Evolutionary conservation across 1,140 invertebrate genomes (phyloP), one percentile per base, ranked within the genome.

Genomic region (Littorina saxatilis): DNA sequence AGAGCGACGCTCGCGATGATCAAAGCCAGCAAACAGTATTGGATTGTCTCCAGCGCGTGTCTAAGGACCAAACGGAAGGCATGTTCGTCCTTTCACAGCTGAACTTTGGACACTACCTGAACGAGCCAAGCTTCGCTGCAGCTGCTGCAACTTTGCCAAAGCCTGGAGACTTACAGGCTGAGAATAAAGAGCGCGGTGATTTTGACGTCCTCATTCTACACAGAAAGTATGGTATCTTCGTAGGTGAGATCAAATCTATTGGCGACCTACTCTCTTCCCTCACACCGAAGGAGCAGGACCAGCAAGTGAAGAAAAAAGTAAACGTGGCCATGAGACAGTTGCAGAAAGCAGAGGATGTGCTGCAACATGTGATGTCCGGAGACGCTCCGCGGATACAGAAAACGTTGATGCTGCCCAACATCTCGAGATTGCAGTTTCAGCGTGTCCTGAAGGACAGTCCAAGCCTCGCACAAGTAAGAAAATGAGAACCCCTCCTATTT

Each of bases 151-250:
- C 40, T 23, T 40, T 72, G 11, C 68, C 68, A 11, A 9, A 37
- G 2, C 68, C 68, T 20, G 23, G 37, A 2, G 68, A 72, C 23
- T 23, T 72, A 23, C 23, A 40, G 23, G 20, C 13, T 17, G 37
- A 20, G 15, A 32, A 32, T 5, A 72, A 72, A 40, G 35, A 72
- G 13, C 35, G 68, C 9, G 68, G 68, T 11, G 68, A 72, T 43
- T 72, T 72, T 32, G 68, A 72, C 23, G 2, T 72, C 23, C 68
- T 72, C 68, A 40, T 72, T 37, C 7, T 72, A 7, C 68, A 72
- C 39, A 39, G 40, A 27, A 15, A 72, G 2, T 72, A 40, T 37
- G 68, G 68, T n/a, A 20, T 72, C 7, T 11, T 72, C 2, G 68
- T 72, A 23, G 27, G 37, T 20, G 68, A 72, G n/a, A 43, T 72